These are phyloP conservation scores for Odocoileus hemionus DNA, from an alignment of 2,113 vertebrate genomes.

Conservation along the genomic window DNA sequence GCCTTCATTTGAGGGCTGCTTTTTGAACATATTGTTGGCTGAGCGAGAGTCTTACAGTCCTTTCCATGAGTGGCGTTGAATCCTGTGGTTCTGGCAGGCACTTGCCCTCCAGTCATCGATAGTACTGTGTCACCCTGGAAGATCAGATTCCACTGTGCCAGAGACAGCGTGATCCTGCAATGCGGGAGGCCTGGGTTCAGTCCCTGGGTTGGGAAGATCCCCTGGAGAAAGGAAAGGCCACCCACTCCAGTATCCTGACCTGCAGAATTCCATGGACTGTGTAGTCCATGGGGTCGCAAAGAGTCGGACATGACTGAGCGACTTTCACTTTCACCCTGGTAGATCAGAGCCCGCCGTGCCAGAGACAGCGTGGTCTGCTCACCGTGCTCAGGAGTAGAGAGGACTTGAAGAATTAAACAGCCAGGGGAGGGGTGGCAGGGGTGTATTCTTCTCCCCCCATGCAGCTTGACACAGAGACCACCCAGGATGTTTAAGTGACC, in stretches of 20 bases:
- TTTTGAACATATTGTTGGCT: not conserved
- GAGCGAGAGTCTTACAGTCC: not conserved
- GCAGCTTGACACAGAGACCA: not conserved
- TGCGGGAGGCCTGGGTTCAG: not conserved
- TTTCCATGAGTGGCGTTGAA: not conserved
- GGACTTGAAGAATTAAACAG: not conserved
- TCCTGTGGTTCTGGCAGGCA: not conserved
- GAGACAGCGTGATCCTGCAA: not conserved
- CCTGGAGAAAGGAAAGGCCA: not conserved
- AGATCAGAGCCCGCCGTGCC: not conserved
- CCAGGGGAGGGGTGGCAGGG: not conserved
- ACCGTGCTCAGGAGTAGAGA: not conserved
- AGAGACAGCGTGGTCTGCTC: not conserved
- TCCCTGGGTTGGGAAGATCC: not conserved
- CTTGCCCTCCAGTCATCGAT: not conserved
- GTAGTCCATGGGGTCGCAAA: not conserved
- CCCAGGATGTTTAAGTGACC: not conserved
- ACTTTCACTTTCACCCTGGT: not conserved
- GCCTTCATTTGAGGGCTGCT: not conserved
- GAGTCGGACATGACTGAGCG: not conserved
- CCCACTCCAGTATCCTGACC: not conserved
- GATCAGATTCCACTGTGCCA: not conserved
- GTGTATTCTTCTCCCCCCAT: not conserved
- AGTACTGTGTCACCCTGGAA: not conserved
- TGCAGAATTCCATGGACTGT: not conserved